Conservation (phyloP, 2,888 invertebrate species). For the Ophraella communa region DNA sequence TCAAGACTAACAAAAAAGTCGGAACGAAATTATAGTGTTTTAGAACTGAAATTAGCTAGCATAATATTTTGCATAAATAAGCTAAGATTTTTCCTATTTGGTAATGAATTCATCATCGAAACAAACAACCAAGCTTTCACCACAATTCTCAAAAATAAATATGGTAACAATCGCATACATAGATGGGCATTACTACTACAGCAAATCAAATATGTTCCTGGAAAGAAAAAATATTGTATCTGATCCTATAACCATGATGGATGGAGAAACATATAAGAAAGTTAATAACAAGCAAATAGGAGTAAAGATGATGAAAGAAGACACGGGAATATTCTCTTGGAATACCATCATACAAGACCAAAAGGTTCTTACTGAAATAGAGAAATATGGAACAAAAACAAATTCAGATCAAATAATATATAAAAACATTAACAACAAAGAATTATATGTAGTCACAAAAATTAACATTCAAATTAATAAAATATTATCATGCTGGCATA, state of each 20-base stretch:
- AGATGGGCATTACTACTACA: slow-evolving; percentile 6
- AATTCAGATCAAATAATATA: neutral
- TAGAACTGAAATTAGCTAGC: slow-evolving; percentile 14
- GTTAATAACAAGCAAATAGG: neutral
- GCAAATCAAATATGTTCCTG: neutral
- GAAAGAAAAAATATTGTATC: slow-evolving; percentile 1
- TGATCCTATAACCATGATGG: neutral
- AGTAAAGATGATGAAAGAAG: too few relatives aligned
- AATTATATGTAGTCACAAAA: neutral
- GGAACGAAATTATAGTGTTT: slow-evolving; percentile 5
- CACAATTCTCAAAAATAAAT: slow-evolving; percentile 7
- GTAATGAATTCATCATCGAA: slow-evolving; percentile 7
- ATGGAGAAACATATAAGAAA: neutral
- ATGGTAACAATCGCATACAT: slow-evolving; percentile 11
- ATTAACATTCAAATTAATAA: too few relatives aligned
- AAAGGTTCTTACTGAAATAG: neutral
- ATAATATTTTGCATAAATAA: too few relatives aligned
- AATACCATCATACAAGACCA: too few relatives aligned
- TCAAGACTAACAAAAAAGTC: neutral
- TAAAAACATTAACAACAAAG: neutral
- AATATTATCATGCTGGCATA: too few relatives aligned
- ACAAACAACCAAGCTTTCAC: slow-evolving; percentile 5
- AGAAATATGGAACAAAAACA: neutral
- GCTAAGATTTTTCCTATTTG: too few relatives aligned
- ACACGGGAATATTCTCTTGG: slow-evolving; percentile 3